These are phyloP conservation scores for Rambutsinella grinnellia DNA, from an alignment of 2,888 invertebrate species.

Conservation along the genomic window DNA sequence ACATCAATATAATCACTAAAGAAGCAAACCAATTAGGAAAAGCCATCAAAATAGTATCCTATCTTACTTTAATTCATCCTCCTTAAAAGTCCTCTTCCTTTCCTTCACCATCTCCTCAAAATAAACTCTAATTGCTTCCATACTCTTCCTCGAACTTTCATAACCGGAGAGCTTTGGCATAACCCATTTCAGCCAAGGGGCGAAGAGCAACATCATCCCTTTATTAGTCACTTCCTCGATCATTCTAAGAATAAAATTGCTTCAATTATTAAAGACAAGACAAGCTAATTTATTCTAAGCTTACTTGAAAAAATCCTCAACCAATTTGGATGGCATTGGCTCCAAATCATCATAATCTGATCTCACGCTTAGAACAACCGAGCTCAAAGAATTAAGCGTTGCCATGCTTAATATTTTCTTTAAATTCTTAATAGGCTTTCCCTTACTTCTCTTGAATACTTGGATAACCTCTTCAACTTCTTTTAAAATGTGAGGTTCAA, in stretches of 20 bases:
- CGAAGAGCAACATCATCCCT: background rate
- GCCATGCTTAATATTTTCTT: too few species aligned
- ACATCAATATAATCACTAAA: constrained; percentile 21
- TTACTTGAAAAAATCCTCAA: background rate
- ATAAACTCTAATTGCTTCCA: background rate
- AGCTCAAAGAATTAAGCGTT: too few species aligned
- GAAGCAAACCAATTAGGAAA: too few species aligned
- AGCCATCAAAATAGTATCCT: too few species aligned
- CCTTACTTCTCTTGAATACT: background rate
- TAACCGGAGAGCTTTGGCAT: background rate
- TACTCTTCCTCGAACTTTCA: background rate
- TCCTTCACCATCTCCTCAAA: constrained; percentile 1
- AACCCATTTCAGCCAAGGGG: background rate
- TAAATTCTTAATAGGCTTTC: constrained; percentile 12
- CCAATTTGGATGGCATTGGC: too few species aligned
- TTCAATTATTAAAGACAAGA: background rate
- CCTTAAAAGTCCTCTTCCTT: constrained; percentile 12
- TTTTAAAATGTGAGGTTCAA: too few species aligned
- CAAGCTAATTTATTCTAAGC: background rate
- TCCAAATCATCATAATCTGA: background rate
- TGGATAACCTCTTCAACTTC: constrained; percentile 20
- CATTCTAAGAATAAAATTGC: background rate
- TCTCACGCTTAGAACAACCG: too few species aligned
- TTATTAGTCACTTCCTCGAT: background rate
- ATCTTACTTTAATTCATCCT: too few species aligned